These are phyloP conservation scores for Ephestia elutella DNA, from an alignment of 1,140 invertebrate genomes.

Conservation along the genomic window DNA sequence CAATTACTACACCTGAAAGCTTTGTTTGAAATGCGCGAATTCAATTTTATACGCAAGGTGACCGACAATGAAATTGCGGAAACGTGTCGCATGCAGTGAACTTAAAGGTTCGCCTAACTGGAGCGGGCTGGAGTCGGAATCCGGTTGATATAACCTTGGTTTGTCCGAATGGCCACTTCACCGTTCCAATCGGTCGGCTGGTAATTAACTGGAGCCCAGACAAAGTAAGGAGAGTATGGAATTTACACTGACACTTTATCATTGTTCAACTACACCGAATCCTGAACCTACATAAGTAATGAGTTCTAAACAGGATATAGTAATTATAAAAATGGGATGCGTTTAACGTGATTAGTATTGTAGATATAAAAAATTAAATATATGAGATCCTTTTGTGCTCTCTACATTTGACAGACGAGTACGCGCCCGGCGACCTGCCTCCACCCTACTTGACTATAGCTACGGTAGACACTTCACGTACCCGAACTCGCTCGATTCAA, in stretches of 20 bases:
- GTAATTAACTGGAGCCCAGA: slow-evolving; percentile 47
- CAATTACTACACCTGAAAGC: slow-evolving; percentile 19
- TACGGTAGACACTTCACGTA: neutral
- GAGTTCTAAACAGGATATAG: too few relatives aligned
- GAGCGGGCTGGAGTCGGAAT: slow-evolving; percentile 58
- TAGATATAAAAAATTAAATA: neutral
- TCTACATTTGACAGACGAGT: neutral
- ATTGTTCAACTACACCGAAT: too few relatives aligned
- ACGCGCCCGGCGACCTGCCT: too few relatives aligned
- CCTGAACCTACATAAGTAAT: too few relatives aligned
- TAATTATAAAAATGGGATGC: too few relatives aligned
- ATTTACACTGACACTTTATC: neutral
- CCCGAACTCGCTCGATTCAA: neutral
- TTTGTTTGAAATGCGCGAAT: slow-evolving; percentile 10
- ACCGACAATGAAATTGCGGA: slow-evolving; percentile 42
- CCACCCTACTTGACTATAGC: neutral
- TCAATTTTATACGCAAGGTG: slow-evolving; percentile 10
- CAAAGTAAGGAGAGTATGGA: slow-evolving; percentile 5
- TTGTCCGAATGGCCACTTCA: slow-evolving; percentile 61
- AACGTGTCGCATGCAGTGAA: slow-evolving; percentile 42
- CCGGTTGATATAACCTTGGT: slow-evolving; percentile 66
- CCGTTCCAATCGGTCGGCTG: slow-evolving; percentile 57
- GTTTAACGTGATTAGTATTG: too few relatives aligned
- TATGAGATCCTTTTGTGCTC: neutral
- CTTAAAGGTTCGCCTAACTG: slow-evolving; percentile 64